Percentiles rank a stretch among this genome's conserved stretches.
Evolutionary conservation across 2,888 invertebrate genomes (phyloP).

Genomic region (Melinopterus prodromus): DNA sequence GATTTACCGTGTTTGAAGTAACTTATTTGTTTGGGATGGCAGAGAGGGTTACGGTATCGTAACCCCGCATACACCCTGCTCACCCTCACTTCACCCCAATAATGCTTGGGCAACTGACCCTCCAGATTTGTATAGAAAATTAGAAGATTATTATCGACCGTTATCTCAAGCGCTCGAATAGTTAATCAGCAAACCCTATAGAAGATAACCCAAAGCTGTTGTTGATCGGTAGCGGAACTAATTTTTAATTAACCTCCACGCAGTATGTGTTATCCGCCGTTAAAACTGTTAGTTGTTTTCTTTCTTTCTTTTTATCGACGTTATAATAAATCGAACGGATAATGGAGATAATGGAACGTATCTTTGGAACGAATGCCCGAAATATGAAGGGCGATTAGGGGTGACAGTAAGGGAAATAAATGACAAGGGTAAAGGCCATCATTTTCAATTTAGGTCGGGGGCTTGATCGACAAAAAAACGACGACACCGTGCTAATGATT

Average conservation of each 20-base stretch:
- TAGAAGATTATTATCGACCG: slow-evolving; percentile 38
- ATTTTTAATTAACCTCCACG: slow-evolving; percentile 27
- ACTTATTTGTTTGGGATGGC: slow-evolving; percentile 49
- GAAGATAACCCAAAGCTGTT: neutral
- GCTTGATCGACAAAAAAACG: slow-evolving; percentile 4
- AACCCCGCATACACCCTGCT: slow-evolving; percentile 27
- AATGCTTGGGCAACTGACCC: slow-evolving; percentile 32
- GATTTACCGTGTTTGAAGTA: slow-evolving; percentile 40
- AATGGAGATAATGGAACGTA: neutral
- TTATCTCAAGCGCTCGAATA: slow-evolving; percentile 42
- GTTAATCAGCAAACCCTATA: slow-evolving; percentile 38
- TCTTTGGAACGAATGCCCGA: neutral
- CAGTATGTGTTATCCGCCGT: slow-evolving; percentile 43
- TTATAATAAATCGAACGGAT: neutral
- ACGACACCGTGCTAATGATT: neutral
- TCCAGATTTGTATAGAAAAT: slow-evolving; percentile 40
- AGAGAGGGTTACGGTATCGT: slow-evolving; percentile 41
- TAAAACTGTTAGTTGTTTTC: neutral
- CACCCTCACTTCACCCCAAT: slow-evolving; percentile 35
- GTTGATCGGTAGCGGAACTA: neutral
- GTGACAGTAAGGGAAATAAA: neutral
- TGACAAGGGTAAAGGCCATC: slow-evolving; percentile 4
- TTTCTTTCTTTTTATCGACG: neutral
- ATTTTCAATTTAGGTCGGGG: neutral
- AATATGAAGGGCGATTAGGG: neutral